Conservation (phyloP, 2,797 vertebrate genomes). For the Xerus rutilus region DNA sequence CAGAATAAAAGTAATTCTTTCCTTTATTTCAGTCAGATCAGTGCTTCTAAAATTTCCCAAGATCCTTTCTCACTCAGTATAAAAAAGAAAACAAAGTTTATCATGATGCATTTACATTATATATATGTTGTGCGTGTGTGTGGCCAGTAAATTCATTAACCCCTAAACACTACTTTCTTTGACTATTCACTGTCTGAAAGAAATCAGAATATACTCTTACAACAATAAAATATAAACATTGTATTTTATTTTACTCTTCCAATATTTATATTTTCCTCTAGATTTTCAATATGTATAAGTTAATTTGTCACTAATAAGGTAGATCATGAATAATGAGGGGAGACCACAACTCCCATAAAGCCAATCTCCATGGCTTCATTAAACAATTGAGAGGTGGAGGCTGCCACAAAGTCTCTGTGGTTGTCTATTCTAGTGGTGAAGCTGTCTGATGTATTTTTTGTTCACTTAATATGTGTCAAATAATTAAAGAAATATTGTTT, state of each 20-base stretch:
- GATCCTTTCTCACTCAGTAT: not conserved
- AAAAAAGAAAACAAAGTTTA: not conserved
- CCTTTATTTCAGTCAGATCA: not conserved
- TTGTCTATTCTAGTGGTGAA: not conserved
- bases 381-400: not conserved
- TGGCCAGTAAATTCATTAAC: not conserved
- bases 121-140: not conserved
- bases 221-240: not conserved
- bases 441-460: not conserved
- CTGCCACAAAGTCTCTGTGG: not conserved
- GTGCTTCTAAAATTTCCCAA: not conserved
- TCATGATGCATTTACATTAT: not conserved
- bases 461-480: slow-evolving; percentile 10
- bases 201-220: not conserved
- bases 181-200: not conserved
- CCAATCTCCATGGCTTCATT: slow-evolving; percentile 23
- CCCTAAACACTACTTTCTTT: not conserved
- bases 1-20: not conserved
- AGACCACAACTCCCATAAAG: not conserved
- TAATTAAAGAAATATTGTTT: not conserved
- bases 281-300: slow-evolving; percentile 28
- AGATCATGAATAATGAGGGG: slow-evolving; percentile 53
- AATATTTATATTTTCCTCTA: not conserved
- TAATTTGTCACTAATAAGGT: slow-evolving; percentile 57
- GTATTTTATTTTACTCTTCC: slow-evolving; percentile 46